A percentile compares a stretch with the other conserved stretches of the same genome.
Conservation (phyloP, 1,140 invertebrate genomes). For the Aphelinus atriplicis region DNA sequence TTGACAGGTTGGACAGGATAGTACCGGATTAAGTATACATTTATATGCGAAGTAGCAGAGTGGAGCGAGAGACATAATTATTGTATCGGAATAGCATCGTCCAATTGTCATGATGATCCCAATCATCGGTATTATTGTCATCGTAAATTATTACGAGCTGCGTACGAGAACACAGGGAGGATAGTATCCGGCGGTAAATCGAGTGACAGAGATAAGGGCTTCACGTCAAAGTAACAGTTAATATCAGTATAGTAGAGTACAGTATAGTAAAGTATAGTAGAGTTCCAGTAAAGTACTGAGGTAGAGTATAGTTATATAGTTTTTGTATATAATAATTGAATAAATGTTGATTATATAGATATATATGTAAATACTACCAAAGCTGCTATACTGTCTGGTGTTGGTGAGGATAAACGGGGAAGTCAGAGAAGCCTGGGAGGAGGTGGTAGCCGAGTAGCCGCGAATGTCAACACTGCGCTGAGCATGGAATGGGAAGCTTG, state of each 20-base stretch:
- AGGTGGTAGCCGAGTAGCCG: constrained; percentile 56
- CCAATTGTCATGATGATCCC: not conserved
- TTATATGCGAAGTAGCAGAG: not conserved
- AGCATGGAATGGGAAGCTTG: constrained; percentile 67
- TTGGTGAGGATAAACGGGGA: constrained; percentile 65
- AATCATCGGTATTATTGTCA: constrained; percentile 5
- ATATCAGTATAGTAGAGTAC: not conserved
- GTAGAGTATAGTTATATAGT: too few relatives aligned
- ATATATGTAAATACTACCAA: constrained; percentile 79
- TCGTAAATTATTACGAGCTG: too few relatives aligned
- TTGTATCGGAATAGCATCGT: not conserved
- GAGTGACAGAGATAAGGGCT: too few relatives aligned
- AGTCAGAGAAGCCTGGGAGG: constrained; percentile 58
- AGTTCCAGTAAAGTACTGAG: not conserved
- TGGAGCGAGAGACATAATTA: constrained; percentile 13
- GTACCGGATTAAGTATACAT: not conserved
- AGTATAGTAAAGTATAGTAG: not conserved
- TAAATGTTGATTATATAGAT: too few relatives aligned
- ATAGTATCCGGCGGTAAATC: too few relatives aligned
- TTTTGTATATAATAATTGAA: too few relatives aligned
- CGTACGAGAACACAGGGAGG: too few relatives aligned
- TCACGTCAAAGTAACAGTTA: not conserved
- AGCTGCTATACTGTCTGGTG: constrained; percentile 91
- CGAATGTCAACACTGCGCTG: constrained; percentile 68
- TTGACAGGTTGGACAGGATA: not conserved